Conservation (phyloP, 2,113 vertebrate genomes). For the Euleptes europaea region DNA sequence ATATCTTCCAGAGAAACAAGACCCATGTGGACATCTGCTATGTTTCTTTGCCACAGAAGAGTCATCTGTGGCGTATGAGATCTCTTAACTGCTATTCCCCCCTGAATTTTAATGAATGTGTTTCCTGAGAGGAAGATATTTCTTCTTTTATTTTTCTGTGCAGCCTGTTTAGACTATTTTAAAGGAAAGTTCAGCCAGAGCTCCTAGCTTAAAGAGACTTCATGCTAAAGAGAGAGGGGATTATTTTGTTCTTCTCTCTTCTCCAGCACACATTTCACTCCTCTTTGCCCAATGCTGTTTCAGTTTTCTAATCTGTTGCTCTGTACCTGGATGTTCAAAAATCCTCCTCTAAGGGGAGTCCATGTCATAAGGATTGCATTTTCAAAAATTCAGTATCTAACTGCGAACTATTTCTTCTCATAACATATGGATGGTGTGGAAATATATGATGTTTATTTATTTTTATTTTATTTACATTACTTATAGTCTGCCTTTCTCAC, state of each 20-base stretch:
- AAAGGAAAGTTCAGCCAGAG: constrained; percentile 46
- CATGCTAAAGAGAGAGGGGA: neutral
- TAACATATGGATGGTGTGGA: neutral
- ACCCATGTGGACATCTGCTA: fast-evolving
- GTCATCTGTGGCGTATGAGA: no score
- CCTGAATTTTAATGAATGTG: constrained; percentile 49
- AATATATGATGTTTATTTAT: no score
- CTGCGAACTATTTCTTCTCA: neutral
- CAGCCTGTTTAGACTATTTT: constrained; percentile 52
- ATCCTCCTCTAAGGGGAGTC: constrained; percentile 10
- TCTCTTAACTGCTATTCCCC: constrained; percentile 28
- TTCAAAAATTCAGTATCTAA: neutral
- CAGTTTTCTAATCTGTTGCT: constrained; percentile 2
- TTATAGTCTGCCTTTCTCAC: no score
- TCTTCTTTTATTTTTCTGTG: constrained; percentile 54
- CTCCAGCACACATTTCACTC: constrained; percentile 45
- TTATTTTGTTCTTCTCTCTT: constrained; percentile 52
- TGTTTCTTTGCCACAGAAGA: neutral
- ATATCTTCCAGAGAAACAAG: neutral
- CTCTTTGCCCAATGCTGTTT: neutral
- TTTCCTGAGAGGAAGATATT: constrained; percentile 57
- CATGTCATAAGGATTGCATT: neutral
- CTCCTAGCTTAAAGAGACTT: neutral
- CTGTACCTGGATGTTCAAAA: constrained; percentile 16
- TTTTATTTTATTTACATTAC: no score